phyloP scores from a whole-genome alignment of 2,113 vertebrate genomes.

The Syrmaticus mikado region DNA sequence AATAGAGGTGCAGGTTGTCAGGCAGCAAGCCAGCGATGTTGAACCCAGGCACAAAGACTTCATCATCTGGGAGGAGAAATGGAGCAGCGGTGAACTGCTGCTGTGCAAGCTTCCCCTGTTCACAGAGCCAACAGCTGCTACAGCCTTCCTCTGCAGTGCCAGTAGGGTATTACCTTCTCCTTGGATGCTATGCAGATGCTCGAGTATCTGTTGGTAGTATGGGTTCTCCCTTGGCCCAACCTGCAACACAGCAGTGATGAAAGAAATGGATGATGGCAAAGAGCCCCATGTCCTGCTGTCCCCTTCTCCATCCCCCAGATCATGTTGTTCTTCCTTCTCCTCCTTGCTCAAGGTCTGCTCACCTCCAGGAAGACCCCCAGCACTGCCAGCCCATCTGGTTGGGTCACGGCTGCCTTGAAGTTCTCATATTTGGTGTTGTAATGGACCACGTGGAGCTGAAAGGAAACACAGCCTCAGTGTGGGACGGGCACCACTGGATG shows the following conservation, averaged over 20 bases:
- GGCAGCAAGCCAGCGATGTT: conserved; percentile 84
- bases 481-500: accelerated
- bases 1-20: conserved; percentile 80
- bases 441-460: conserved; percentile 82
- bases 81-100: background rate
- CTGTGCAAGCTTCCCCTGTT: background rate
- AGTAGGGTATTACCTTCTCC: conserved; percentile 68
- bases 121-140: background rate
- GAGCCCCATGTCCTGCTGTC: accelerated
- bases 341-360: background rate
- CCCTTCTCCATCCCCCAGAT: background rate
- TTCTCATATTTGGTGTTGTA: conserved; percentile 71
- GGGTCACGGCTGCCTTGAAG: conserved; percentile 48
- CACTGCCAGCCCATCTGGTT: conserved; percentile 78
- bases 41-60: conserved; percentile 78
- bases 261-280: accelerated
- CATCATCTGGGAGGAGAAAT: conserved; percentile 67
- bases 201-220: conserved; percentile 74
- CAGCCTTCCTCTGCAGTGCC: background rate
- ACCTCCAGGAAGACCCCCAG: conserved; percentile 81
- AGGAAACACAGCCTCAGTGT: accelerated
- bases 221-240: conserved; percentile 76
- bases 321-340: background rate
- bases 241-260: conserved; percentile 51
- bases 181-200: conserved; percentile 51